These are phyloP conservation scores for Apocheima hispidaria DNA, from an alignment of 2,888 invertebrate species.

Conservation along the genomic window DNA sequence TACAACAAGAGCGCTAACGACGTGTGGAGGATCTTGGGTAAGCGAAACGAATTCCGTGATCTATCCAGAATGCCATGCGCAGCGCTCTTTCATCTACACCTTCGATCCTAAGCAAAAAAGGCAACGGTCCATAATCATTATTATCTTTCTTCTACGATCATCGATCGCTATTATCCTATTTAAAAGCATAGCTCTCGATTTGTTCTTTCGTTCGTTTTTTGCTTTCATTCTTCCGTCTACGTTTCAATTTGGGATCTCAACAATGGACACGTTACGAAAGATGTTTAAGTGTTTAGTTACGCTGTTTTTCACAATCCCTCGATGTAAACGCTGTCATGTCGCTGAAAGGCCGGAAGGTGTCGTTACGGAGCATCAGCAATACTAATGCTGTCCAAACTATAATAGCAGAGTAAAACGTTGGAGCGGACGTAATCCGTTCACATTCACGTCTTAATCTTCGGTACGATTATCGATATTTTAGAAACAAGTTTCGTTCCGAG, in stretches of 20 bases:
- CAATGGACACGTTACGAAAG: conserved; percentile 84
- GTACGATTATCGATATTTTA: conserved; percentile 50
- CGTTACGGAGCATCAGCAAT: conserved; percentile 79
- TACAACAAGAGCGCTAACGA: conserved; percentile 81
- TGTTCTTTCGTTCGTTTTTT: conserved; percentile 79
- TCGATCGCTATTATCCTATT: conserved; percentile 85
- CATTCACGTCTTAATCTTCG: conserved; percentile 51
- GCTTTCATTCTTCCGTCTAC: conserved; percentile 75
- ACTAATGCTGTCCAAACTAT: conserved; percentile 70
- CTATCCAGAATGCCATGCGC: conserved; percentile 74
- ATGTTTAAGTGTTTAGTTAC: conserved; percentile 85
- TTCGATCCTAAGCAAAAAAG: conserved; percentile 69
- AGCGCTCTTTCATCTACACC: conserved; percentile 69
- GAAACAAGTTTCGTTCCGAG: conserved; percentile 50
- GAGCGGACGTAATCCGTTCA: conserved; percentile 53
- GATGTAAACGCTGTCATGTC: conserved; percentile 82
- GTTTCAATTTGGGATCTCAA: conserved; percentile 78
- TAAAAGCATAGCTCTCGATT: conserved; percentile 83
- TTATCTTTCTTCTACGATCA: conserved; percentile 84
- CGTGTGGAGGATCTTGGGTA: conserved; percentile 82
- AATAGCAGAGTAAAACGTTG: conserved; percentile 57
- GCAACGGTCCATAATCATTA: conserved; percentile 80
- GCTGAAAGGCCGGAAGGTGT: conserved; percentile 84
- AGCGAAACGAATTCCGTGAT: conserved; percentile 81
- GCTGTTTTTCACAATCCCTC: conserved; percentile 84